phyloP scores from a whole-genome alignment of 2,113 vertebrate species.

The Channa argus region DNA sequence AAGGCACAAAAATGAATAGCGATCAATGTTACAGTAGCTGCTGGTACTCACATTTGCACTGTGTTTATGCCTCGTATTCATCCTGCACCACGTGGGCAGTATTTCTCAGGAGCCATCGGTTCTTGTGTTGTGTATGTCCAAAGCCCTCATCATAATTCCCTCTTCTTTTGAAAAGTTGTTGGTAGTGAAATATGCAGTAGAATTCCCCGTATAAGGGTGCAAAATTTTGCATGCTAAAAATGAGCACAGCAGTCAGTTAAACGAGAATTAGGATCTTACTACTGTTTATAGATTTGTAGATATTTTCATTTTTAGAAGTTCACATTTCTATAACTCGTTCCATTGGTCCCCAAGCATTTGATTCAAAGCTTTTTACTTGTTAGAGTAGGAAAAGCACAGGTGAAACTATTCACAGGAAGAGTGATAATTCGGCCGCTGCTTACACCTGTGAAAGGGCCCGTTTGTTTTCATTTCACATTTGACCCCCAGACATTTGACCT shows the following conservation, averaged over 20 bases:
- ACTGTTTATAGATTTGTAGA: too few relatives aligned
- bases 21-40: neutral
- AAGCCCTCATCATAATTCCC: conserved; percentile 85
- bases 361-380: too few relatives aligned
- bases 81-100: neutral
- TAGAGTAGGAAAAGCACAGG: too few relatives aligned
- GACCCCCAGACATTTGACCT: too few relatives aligned
- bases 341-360: too few relatives aligned
- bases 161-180: conserved; percentile 82
- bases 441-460: too few relatives aligned
- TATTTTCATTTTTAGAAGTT: too few relatives aligned
- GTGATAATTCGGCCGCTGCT: too few relatives aligned
- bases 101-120: conserved; percentile 70
- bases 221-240: conserved; percentile 80
- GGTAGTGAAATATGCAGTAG: conserved; percentile 86
- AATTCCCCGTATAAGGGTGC: conserved; percentile 79
- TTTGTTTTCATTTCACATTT: too few relatives aligned
- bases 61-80: conserved; percentile 57
- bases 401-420: too few relatives aligned
- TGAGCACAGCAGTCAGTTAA: conserved; percentile 52
- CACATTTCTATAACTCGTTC: too few relatives aligned
- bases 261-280: neutral
- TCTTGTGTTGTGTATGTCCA: conserved; percentile 81
- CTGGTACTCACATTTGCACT: conserved; percentile 31
- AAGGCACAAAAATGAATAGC: too few relatives aligned